phyloP scores from a whole-genome alignment of 2,113 vertebrate species.

The Entomyzon cyanotis region DNA sequence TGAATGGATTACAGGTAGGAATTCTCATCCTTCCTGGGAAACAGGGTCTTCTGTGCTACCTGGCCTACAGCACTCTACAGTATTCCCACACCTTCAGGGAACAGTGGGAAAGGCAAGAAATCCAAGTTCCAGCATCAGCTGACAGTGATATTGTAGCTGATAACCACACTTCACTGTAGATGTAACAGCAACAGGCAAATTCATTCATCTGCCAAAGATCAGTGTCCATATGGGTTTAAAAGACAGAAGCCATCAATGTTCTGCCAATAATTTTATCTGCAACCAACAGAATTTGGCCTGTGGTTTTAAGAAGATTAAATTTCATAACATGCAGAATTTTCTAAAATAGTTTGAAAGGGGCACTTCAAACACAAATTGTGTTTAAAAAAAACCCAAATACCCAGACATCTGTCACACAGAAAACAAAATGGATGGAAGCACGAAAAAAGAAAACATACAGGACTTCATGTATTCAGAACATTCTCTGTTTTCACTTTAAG shows the following conservation, averaged over 20 bases:
- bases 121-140: neutral
- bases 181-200: neutral
- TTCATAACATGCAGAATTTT: neutral
- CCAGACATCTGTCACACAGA: neutral
- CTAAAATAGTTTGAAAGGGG: neutral
- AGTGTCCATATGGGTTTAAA: neutral
- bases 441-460: neutral
- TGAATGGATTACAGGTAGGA: neutral
- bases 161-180: neutral
- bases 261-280: neutral
- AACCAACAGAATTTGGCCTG: neutral
- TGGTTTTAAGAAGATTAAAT: neutral
- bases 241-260: neutral
- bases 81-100: neutral
- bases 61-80: neutral
- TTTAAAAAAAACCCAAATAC: neutral
- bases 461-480: neutral
- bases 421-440: neutral
- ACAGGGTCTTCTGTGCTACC: neutral
- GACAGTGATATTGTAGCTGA: neutral
- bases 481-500: neutral
- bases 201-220: neutral
- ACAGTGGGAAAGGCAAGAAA: neutral
- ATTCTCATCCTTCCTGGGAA: neutral
- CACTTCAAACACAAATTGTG: neutral